Evolutionary conservation across 2,888 invertebrate species (phyloP), one percentile per base, ranked within the genome.

Genomic region (Holacanthella duospinosa): DNA sequence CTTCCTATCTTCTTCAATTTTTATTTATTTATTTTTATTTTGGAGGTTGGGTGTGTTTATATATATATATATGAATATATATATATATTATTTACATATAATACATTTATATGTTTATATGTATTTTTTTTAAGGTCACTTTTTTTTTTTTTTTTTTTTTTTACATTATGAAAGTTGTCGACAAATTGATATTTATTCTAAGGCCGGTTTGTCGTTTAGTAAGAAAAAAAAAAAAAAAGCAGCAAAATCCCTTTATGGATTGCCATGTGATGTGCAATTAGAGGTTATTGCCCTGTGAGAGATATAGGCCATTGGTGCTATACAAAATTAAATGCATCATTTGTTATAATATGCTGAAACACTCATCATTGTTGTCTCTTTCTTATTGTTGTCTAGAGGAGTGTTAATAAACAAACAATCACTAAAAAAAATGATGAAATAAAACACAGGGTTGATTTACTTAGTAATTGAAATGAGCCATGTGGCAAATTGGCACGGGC

Each of bases 251-350:
- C 28, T 56, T 27, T n/a, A n/a, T n/a, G n/a, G n/a, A n/a, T n/a
- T n/a, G n/a, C n/a, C n/a, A n/a, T n/a, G n/a, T n/a, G n/a, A n/a
- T 56, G 29, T 55, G 55, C 36, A 60, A n/a, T 55, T 29, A 64
- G 57, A 67, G 67, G 67, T 61, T 60, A 60, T 63, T 65, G 67
- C 64, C 67, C 67, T 48, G 4, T 21, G 21, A 58, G 63, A 63
- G 64, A 67, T 63, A 64, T 64, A 63, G 65, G 67, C 67, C 67
- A 67, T 61, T 67, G n/a, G 61, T 66, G 66, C 61, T 61, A 66
- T 56, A 48, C 55, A 56, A 44, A 26, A 48, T 55, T 16, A 48
- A 16, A 48, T 4, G 19, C 6, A 43, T 55, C 59, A 60, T 62
- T 44, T n/a, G n/a, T n/a, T n/a, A n/a, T n/a, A n/a, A n/a, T n/a